Base-by-base conservation (phyloP, 1,140 invertebrate species). In the Neodiprion lecontei region DNA sequence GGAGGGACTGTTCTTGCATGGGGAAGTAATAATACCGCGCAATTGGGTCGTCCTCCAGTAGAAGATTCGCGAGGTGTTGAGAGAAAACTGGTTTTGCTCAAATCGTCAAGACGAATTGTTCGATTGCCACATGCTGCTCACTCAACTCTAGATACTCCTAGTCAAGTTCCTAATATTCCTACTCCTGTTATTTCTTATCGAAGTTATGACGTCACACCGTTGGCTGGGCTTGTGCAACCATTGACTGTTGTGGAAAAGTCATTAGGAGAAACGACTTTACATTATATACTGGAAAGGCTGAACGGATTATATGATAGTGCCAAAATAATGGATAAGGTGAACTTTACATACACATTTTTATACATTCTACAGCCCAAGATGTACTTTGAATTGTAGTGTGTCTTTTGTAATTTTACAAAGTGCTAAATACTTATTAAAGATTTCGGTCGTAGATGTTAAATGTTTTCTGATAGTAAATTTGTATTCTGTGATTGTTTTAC, bases 221-320 rank as follows among this genome's bases (percentile, higher is more conserved):
- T 88, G 1, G 83, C 86, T 0, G 85, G 84, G 8, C 73, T 79
- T 72, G 67, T 84, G 14, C 77, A 76, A 61, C 82, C 85, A 9
- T 74, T 88, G 14, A 85, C 80, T 53, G 72, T 85, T 40, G 79
- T 86, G 0, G 87, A 89, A 73, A 83, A 82, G 74, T 77, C 74
- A 48, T 77, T 81, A 1, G 84, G 85, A 7, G 81, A 86, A 66
- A 77, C 81, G 5, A 88, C 88, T 0, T 73, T 92, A 70, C 90
- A 92, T 79, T 91, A 91, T 77, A 88, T 88, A 67, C 74, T 91
- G 8, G 88, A 91, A 77, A 86, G 89, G 48, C 91, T 91, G 73
- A 82, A 87, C 70, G 90, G 90, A 40, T 80, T 91, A 50, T 91
- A 91, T 67, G 87, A 89, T 75, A 84, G 86, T 12, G 83, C 84